Evolutionary conservation across 2,113 vertebrate species (phyloP), one percentile per base, ranked within the genome.

Genomic region (Regulus satrapa): DNA sequence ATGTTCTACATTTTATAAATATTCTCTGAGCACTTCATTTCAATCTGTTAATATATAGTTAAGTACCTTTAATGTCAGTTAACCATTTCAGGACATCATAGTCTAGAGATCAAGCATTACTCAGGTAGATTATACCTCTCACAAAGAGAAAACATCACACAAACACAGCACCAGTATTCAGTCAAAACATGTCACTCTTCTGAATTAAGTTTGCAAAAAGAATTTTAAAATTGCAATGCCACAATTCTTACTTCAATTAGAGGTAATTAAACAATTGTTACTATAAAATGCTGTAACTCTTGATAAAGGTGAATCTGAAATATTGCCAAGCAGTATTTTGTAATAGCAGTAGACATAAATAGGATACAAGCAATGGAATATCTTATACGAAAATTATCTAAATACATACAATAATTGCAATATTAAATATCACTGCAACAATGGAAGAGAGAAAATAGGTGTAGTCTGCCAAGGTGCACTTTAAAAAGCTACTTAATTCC

Each of bases 1-100:
- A 95, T 66, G 31, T 51, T 96, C 56, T 62, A 71, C 46, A 59
- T 88, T 72, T 85, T 78, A 85, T 71, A 94, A 92, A 67, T 94
- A 87, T 78, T 58, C 64, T 84, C 62, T 17, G 6, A 95, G 69
- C 11, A 64, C 14, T 89, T 88, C 11, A 91, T 68, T 92, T 80
- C 80, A 89, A 78, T 67, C 64, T 92, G 76, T 80, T 96, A 91
- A 94, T 83, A 91, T 5, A 73, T 14, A 40, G 18, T 32, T 8
- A 45, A 81, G 25, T 64, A 74, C 26, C 38, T 83, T 62, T 84
- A 46, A 43, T 48, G 43, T 23, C 51, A 86, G 25, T 92, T 94
- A 90, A 86, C 75, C 51, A 41, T 87, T 96, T 72, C 55, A 59
- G 64, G 19, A 74, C 25, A 71, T 56, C 28, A 25, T 5, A 81